phyloP scores from a whole-genome alignment of 2,797 vertebrate species.

The Chelmon rostratus region DNA sequence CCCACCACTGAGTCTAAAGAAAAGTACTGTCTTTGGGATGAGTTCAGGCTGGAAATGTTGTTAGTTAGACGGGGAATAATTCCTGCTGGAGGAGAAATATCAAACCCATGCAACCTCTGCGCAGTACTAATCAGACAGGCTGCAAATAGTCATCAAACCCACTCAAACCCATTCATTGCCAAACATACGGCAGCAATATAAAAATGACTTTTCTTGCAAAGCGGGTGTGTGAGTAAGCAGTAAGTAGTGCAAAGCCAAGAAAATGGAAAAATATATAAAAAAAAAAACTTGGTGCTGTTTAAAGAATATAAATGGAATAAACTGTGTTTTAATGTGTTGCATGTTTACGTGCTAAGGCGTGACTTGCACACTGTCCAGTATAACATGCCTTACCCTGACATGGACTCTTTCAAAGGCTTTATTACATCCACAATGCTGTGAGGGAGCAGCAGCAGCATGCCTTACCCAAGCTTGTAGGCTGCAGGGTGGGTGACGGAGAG shows the following conservation, averaged over 20 bases:
- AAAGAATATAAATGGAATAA: background rate
- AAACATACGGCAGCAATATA: conserved; percentile 26
- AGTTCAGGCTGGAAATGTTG: background rate
- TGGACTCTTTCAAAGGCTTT: conserved; percentile 1
- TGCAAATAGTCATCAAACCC: conserved; percentile 28
- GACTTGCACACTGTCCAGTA: background rate
- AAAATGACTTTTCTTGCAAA: conserved; percentile 7
- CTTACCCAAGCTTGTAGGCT: conserved; percentile 89
- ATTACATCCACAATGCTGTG: conserved; percentile 14
- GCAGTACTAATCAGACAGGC: conserved; percentile 3
- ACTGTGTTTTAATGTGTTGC: no score
- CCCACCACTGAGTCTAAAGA: background rate
- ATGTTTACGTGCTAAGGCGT: background rate
- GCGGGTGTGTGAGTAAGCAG: background rate
- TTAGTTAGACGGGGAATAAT: background rate
- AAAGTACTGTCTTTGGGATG: background rate
- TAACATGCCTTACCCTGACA: conserved; percentile 32
- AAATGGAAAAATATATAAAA: background rate
- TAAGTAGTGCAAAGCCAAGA: background rate
- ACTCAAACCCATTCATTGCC: conserved; percentile 29
- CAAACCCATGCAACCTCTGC: background rate
- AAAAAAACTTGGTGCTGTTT: background rate
- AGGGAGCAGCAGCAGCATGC: conserved; percentile 62
- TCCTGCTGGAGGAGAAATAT: conserved; percentile 3
- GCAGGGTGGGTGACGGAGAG: conserved; percentile 93